phyloP scores from a whole-genome alignment of 2,888 invertebrate species.

The Uloborus plumipes region DNA sequence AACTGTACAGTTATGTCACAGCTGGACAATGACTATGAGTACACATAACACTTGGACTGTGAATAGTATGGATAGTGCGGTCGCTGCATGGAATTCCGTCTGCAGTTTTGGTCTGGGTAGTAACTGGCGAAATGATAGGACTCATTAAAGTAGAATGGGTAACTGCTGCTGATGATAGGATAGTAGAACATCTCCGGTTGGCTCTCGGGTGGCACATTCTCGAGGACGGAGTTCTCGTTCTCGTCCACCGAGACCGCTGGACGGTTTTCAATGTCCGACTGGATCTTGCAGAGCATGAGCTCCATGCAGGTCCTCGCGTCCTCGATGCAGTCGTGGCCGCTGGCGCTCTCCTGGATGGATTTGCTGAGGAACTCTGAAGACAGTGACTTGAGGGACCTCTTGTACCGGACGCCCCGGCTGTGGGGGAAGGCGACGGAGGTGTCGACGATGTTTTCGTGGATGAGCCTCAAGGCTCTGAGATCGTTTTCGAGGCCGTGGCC shows the following conservation, averaged over 20 bases:
- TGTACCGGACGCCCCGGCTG: constrained; percentile 88
- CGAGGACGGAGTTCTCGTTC: constrained; percentile 9
- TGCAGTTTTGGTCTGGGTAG: no score
- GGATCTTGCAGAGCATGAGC: constrained; percentile 88
- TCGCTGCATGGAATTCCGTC: no score
- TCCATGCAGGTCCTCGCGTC: constrained; percentile 96
- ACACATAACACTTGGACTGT: no score
- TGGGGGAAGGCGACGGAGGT: constrained; percentile 96
- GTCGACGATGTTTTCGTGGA: constrained; percentile 91
- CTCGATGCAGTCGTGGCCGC: constrained; percentile 96
- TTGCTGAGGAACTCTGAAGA: constrained; percentile 88
- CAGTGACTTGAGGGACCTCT: constrained; percentile 87
- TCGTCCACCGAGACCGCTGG: background rate
- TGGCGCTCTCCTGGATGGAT: constrained; percentile 89
- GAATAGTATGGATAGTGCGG: no score
- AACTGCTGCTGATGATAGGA: no score
- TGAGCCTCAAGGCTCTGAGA: constrained; percentile 90
- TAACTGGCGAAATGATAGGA: no score
- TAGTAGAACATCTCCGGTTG: no score
- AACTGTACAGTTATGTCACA: no score
- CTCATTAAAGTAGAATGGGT: no score
- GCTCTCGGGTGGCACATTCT: background rate
- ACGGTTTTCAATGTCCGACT: constrained; percentile 77
- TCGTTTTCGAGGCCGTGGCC: constrained; percentile 98
- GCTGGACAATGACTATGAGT: no score